These are phyloP conservation scores for Chlamydotis undulata DNA, from an alignment of 2,113 vertebrate species.

Conservation along the genomic window DNA sequence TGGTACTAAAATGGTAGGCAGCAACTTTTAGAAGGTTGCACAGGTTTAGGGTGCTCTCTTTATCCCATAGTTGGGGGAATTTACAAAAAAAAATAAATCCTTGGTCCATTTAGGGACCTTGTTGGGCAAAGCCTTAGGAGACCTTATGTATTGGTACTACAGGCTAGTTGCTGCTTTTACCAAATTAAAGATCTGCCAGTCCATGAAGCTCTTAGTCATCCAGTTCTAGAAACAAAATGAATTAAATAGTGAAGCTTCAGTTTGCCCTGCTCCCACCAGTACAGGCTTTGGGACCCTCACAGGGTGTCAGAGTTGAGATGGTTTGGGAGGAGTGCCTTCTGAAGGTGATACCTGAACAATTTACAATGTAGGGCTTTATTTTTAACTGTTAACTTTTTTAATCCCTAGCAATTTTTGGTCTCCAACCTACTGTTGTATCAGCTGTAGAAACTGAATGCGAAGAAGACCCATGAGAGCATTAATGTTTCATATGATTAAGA, in stretches of 20 bases:
- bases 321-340: not conserved
- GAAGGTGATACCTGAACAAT: not conserved
- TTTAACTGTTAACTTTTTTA: not conserved
- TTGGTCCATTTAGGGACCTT: not conserved
- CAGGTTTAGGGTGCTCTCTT: not conserved
- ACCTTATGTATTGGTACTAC: not conserved
- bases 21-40: not conserved
- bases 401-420: not conserved
- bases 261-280: not conserved
- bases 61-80: not conserved
- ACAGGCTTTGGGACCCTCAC: not conserved
- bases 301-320: not conserved
- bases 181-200: not conserved
- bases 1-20: not conserved
- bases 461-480: not conserved
- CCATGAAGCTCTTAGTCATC: not conserved
- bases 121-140: not conserved
- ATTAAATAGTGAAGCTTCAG: not conserved
- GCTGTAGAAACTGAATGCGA: not conserved
- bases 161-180: not conserved
- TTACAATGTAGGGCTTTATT: not conserved
- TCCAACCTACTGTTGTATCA: not conserved
- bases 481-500: not conserved
- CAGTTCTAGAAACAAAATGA: not conserved
- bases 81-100: not conserved